Percentiles rank a stretch among this genome's conserved stretches.
Evolutionary conservation across 2,113 vertebrate genomes (phyloP).

Genomic region (Plestiodon gilberti): DNA sequence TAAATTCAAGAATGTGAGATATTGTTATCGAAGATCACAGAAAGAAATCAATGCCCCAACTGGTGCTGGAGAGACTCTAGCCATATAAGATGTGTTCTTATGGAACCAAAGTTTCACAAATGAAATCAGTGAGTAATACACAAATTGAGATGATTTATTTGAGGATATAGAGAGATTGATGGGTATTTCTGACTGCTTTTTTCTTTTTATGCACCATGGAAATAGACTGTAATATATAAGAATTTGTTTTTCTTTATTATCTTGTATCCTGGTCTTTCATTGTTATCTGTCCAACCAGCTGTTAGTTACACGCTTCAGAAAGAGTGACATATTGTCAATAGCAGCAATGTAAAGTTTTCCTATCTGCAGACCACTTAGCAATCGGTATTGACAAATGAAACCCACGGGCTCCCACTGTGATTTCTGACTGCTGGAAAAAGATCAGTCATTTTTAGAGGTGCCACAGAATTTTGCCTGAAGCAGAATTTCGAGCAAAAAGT

Average conservation of each 20-base stretch:
- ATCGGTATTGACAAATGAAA: not conserved
- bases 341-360: slow-evolving; percentile 16
- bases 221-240: slow-evolving; percentile 15
- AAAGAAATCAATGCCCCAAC: not conserved
- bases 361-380: slow-evolving; percentile 11
- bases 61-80: not conserved
- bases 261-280: slow-evolving; percentile 22
- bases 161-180: not conserved
- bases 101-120: not conserved
- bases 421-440: not conserved
- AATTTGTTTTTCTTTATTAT: not conserved
- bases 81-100: not conserved
- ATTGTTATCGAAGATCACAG: not conserved
- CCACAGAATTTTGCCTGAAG: slow-evolving; percentile 6
- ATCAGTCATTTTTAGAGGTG: not conserved
- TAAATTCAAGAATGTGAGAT: not conserved
- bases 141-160: not conserved
- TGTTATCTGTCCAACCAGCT: slow-evolving; percentile 26
- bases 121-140: not conserved
- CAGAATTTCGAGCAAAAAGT: not conserved
- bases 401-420: not conserved
- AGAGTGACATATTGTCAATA: slow-evolving; percentile 15
- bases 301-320: not conserved
- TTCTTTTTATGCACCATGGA: slow-evolving; percentile 25
- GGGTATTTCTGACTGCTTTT: not conserved